phyloP scores from a whole-genome alignment of 2,113 vertebrate genomes.

The Apteryx owenii region DNA sequence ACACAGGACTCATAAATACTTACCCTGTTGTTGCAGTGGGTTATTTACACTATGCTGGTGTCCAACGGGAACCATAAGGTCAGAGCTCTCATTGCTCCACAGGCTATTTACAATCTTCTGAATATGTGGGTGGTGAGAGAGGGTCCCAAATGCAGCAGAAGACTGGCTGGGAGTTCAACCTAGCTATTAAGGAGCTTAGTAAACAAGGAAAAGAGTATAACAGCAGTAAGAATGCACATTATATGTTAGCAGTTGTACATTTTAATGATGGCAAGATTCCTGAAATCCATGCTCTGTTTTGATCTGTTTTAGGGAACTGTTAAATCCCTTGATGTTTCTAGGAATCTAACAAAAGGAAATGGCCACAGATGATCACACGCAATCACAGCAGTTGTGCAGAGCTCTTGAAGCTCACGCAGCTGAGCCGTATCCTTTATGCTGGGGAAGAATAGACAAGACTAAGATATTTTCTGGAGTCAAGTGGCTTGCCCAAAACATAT shows the following conservation, averaged over 20 bases:
- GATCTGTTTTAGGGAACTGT: neutral
- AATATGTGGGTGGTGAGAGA: neutral
- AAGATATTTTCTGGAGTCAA: constrained; percentile 9
- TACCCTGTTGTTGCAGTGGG: neutral
- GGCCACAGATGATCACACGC: neutral
- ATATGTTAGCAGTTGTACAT: neutral
- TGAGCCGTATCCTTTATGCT: neutral
- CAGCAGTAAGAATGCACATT: neutral
- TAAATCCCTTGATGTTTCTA: neutral
- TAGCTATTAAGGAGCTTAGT: constrained; percentile 4
- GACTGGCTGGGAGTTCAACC: neutral
- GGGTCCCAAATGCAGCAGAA: neutral
- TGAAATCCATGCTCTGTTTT: neutral
- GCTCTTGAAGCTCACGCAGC: neutral
- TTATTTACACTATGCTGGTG: constrained; percentile 10
- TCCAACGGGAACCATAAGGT: neutral
- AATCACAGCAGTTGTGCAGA: neutral
- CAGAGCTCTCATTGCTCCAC: constrained; percentile 3
- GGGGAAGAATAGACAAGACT: neutral
- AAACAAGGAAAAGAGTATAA: neutral
- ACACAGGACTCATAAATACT: constrained; percentile 16
- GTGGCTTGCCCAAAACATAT: neutral
- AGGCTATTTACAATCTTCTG: constrained; percentile 30
- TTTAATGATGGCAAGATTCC: constrained; percentile 1
- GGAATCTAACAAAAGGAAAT: neutral